A percentile compares a stretch with the other conserved stretches of the same genome.
These are phyloP conservation scores for Sapajus apella DNA, from an alignment of 2,113 vertebrate genomes.

Conservation along the genomic window DNA sequence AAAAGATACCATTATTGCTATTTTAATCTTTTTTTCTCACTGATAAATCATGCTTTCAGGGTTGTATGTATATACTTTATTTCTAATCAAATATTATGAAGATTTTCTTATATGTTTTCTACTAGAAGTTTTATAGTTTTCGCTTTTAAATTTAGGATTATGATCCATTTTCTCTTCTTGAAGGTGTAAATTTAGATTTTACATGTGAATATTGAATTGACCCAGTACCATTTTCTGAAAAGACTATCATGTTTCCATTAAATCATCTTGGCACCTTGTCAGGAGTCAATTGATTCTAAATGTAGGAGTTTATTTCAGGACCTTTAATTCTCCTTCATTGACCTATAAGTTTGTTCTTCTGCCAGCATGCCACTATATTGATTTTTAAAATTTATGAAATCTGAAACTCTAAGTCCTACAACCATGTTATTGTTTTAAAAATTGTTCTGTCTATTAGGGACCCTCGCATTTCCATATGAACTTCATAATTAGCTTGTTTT, in stretches of 20 bases:
- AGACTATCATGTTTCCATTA: not conserved
- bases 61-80: not conserved
- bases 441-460: not conserved
- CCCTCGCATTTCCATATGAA: not conserved
- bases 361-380: not conserved
- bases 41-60: not conserved
- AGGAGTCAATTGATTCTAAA: constrained; percentile 26
- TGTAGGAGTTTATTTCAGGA: constrained; percentile 1
- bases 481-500: not conserved
- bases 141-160: not conserved
- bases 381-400: constrained; percentile 28
- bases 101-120: not conserved
- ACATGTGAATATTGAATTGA: not conserved
- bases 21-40: not conserved
- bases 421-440: not conserved
- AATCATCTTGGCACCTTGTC: constrained; percentile 30
- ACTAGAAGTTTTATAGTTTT: not conserved
- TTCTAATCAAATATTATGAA: not conserved
- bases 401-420: not conserved
- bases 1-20: not conserved
- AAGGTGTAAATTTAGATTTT: constrained; percentile 40
- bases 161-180: not conserved
- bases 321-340: not conserved
- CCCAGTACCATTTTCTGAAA: constrained; percentile 13
- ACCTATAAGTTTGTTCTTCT: not conserved